Evolutionary conservation across 23 tunicate species (phyloP), one percentile per base, ranked within the genome.

Genomic region (Trididemnum clinides): DNA sequence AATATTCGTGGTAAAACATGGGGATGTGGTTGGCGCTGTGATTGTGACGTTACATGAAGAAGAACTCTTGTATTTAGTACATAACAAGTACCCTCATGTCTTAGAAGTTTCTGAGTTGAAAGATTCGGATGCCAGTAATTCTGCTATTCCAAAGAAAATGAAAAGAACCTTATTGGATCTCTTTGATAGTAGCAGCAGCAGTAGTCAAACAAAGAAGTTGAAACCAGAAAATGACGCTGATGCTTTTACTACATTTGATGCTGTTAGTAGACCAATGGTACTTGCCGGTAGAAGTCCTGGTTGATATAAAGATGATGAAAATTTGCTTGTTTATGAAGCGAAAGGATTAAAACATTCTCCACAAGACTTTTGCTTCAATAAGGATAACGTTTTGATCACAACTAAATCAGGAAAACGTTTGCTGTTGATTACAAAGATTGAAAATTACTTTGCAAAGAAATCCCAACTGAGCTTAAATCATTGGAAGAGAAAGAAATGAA

Each of bases 361-460:
- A 21, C 85, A 80, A 51, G 65, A 89, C 33, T 86, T 89, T 29
- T 90, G 88, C 1, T 94, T 94, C 66, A 94, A 94, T 51, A 72
- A 89, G 90, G 98, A 94, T 69, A 76, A 88, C 25, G 89, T 94
- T 0, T 26, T 94, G 5, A 94, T 94, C 15, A 85, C 94, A 19
- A 94, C 98, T 1, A 91, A 91, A 58, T 94, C 98, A 80, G 98
- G 98, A 80, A 81, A 80, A 80, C 88, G 22, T 94, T 94, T 74
- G 89, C 98, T 20, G 73, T 39, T 31, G 94, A 94, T 64, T 44
- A 71, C 28, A 70, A 94, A 1, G 98, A 94, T 57, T 94, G 98
- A 94, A 94, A 74, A 49, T 73, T 94, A 0, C 32, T 94, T 63
- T 89, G 34, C 23, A n/a, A 50, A 10, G 85, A 89, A 72, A 82